phyloP scores from a whole-genome alignment of 2,888 invertebrate species.

The Thecocarcelia acutangulata region DNA sequence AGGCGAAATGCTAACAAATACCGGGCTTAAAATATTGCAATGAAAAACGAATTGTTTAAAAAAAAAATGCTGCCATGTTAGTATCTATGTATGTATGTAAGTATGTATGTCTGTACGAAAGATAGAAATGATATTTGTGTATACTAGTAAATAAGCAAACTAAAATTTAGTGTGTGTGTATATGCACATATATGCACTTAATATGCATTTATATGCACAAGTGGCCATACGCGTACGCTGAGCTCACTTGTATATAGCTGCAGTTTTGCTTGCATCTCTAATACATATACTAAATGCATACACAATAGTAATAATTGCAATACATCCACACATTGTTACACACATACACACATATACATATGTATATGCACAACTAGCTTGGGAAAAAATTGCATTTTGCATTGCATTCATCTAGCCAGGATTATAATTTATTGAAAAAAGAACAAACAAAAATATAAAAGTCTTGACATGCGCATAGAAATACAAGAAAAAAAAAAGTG shows the following conservation, averaged over 20 bases:
- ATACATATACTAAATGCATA: constrained; percentile 69
- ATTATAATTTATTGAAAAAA: constrained; percentile 54
- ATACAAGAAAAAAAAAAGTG: constrained; percentile 10
- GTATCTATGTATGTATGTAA: too few relatives aligned
- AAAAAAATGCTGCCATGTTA: constrained; percentile 12
- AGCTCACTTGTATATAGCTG: constrained; percentile 39
- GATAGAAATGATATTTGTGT: constrained; percentile 18
- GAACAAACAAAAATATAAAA: constrained; percentile 25
- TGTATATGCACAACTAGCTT: not conserved
- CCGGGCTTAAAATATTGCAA: constrained; percentile 12
- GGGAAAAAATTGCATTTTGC: constrained; percentile 48
- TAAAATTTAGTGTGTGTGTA: constrained; percentile 18
- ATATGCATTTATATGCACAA: constrained; percentile 39
- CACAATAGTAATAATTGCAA: constrained; percentile 13
- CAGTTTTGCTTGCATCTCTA: constrained; percentile 48
- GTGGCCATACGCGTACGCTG: not conserved
- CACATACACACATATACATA: not conserved
- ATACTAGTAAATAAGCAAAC: constrained; percentile 25
- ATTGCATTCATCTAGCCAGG: constrained; percentile 58
- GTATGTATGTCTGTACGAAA: not conserved
- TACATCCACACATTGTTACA: not conserved
- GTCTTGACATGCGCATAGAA: constrained; percentile 57
- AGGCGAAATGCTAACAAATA: not conserved
- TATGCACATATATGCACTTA: constrained; percentile 29
- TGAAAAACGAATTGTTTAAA: not conserved